A percentile compares a stretch with the other conserved stretches of the same genome.
Evolutionary conservation across 2,797 vertebrate genomes (phyloP).

Genomic region (Rhadinocentrus ornatus): DNA sequence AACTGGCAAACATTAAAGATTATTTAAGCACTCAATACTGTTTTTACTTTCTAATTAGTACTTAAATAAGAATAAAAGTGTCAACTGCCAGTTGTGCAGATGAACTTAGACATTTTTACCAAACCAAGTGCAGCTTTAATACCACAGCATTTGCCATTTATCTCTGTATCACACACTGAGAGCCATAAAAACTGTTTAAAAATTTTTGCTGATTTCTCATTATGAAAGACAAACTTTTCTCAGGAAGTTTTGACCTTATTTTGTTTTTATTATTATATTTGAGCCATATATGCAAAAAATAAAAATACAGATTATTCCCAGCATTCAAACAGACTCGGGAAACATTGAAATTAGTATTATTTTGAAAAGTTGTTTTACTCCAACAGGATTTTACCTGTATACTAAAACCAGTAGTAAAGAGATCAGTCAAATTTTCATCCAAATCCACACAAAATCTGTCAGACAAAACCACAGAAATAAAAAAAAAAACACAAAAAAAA

Average conservation of each 20-base stretch:
- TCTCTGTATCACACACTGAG: constrained; percentile 7
- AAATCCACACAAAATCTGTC: constrained; percentile 32
- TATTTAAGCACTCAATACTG: background rate
- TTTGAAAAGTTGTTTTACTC: constrained; percentile 35
- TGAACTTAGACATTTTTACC: background rate
- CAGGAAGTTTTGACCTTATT: background rate
- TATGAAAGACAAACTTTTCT: background rate
- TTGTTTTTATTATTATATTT: background rate
- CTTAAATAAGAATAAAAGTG: constrained; percentile 11
- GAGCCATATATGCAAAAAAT: background rate
- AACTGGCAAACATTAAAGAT: background rate
- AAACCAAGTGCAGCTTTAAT: constrained; percentile 11
- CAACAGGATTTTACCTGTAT: constrained; percentile 49
- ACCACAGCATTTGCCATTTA: constrained; percentile 3
- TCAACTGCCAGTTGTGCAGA: background rate
- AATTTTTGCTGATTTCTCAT: constrained; percentile 8
- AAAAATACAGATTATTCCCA: constrained; percentile 49
- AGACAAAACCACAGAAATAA: constrained; percentile 2
- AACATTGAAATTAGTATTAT: constrained; percentile 43
- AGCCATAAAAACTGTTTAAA: constrained; percentile 9
- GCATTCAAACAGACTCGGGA: constrained; percentile 41
- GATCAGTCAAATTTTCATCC: constrained; percentile 36
- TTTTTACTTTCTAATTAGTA: constrained; percentile 8
- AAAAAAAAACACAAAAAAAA: constrained; percentile 8
- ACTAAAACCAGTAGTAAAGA: constrained; percentile 50